Percentiles rank a stretch among this genome's conserved stretches.
phyloP scores from a whole-genome alignment of 92 coral and sea anemone species.

The Pocillopora grandis region DNA sequence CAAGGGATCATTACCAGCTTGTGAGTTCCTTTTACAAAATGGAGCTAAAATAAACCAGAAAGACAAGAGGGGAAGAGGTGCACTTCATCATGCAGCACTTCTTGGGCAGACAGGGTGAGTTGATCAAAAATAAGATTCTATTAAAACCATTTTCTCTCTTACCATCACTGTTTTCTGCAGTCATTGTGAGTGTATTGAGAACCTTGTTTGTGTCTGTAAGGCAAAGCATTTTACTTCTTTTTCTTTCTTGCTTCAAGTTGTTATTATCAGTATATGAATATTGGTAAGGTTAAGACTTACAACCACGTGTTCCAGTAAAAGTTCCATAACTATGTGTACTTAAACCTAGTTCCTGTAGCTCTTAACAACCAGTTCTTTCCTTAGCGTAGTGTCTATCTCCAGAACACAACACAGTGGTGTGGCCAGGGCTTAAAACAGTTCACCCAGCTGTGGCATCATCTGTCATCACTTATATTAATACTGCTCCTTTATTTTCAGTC shows the following conservation, averaged over 20 bases:
- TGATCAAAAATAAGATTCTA: background rate
- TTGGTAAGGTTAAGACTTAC: too few species aligned
- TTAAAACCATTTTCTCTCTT: background rate
- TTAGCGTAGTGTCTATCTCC: too few species aligned
- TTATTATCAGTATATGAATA: too few species aligned
- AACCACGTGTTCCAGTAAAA: too few species aligned
- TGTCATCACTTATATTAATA: background rate
- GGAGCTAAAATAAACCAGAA: slow-evolving; percentile 94
- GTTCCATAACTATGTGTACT: too few species aligned
- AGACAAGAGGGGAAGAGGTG: slow-evolving; percentile 91
- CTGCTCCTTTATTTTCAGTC: slow-evolving; percentile 40
- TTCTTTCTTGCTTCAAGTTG: too few species aligned
- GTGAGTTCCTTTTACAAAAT: slow-evolving; percentile 95
- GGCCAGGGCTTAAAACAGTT: background rate
- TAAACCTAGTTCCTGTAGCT: too few species aligned
- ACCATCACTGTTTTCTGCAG: background rate
- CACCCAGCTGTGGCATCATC: background rate
- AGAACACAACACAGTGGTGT: too few species aligned
- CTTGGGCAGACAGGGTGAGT: slow-evolving; percentile 96
- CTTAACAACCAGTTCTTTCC: too few species aligned
- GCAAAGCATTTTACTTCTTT: too few species aligned
- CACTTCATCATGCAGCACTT: slow-evolving; percentile 97
- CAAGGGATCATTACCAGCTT: slow-evolving; percentile 90
- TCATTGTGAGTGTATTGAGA: background rate
- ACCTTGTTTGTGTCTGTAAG: too few species aligned